Conservation (phyloP, 2,797 vertebrate genomes). For the Dicrostonyx torquatus region DNA sequence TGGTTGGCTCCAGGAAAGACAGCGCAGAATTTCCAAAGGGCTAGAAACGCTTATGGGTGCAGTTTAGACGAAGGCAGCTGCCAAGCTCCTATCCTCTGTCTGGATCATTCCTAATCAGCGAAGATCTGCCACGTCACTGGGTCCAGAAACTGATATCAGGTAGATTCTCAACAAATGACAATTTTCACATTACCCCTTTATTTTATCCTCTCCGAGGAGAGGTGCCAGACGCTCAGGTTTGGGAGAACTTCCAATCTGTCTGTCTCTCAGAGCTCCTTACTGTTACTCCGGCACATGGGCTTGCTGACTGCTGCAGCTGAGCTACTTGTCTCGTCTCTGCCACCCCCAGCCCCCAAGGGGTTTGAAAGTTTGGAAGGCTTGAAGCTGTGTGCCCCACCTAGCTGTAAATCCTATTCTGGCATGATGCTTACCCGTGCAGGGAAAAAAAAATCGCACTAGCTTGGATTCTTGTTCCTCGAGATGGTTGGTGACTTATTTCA, state of each 20-base stretch:
- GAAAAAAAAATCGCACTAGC: not conserved
- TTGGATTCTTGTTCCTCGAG: not conserved
- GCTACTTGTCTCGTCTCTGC: not conserved
- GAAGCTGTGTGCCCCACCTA: not conserved
- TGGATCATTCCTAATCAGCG: not conserved
- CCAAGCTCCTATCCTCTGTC: not conserved
- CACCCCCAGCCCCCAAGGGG: not conserved
- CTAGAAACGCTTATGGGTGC: not conserved
- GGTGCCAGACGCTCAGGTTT: slow-evolving; percentile 14
- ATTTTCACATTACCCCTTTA: not conserved
- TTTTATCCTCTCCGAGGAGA: slow-evolving; percentile 38
- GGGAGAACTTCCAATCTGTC: slow-evolving; percentile 54
- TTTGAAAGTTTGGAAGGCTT: slow-evolving; percentile 50
- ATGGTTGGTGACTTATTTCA: slow-evolving; percentile 23
- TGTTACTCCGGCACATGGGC: slow-evolving; percentile 58
- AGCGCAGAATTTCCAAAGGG: not conserved
- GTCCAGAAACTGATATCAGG: not conserved
- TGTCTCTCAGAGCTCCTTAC: slow-evolving; percentile 40
- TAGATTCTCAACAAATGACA: slow-evolving; percentile 1
- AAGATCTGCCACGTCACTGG: not conserved
- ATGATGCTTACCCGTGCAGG: slow-evolving; percentile 1
- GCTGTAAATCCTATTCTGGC: slow-evolving; percentile 27
- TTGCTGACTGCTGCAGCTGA: slow-evolving; percentile 56
- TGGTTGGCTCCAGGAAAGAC: not conserved
- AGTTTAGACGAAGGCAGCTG: not conserved